phyloP scores from a whole-genome alignment of 2,113 vertebrate species.

The Takifugu bimaculatus region DNA sequence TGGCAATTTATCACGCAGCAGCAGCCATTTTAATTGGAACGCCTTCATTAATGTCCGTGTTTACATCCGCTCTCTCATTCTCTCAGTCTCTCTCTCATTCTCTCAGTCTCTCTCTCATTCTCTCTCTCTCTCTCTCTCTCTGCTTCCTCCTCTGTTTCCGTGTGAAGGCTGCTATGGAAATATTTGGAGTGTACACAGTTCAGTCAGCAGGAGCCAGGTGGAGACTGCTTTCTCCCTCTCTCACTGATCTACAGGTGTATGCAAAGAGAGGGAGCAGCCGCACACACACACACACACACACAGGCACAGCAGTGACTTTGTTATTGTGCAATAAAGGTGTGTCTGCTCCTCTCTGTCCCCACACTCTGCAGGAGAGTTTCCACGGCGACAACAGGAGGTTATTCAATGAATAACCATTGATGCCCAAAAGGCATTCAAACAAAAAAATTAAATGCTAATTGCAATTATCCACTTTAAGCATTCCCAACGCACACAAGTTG shows the following conservation, averaged over 20 bases:
- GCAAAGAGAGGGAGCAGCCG: slow-evolving; percentile 67
- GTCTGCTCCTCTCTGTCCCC: slow-evolving; percentile 36
- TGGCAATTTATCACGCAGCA: background rate
- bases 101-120: slow-evolving; percentile 50
- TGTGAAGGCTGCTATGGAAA: slow-evolving; percentile 67
- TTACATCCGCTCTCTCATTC: slow-evolving; percentile 8
- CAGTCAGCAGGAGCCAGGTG: slow-evolving; percentile 49
- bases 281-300: slow-evolving; percentile 2
- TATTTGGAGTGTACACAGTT: slow-evolving; percentile 76
- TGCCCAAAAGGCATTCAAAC: too few relatives aligned
- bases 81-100: slow-evolving; percentile 51
- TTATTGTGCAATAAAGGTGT: slow-evolving; percentile 61
- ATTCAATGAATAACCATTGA: background rate
- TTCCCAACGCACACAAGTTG: too few relatives aligned
- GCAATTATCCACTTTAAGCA: too few relatives aligned
- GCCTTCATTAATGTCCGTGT: background rate
- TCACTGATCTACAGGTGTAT: slow-evolving; percentile 73
- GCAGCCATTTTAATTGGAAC: background rate
- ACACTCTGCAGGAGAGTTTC: slow-evolving; percentile 32
- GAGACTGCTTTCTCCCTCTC: slow-evolving; percentile 30
- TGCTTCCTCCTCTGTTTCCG: slow-evolving; percentile 66
- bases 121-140: slow-evolving; percentile 13
- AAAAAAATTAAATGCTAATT: too few relatives aligned
- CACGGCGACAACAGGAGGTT: slow-evolving; percentile 30
- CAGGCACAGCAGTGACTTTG: slow-evolving; percentile 19